Percentiles rank a stretch among this genome's conserved stretches.
Conservation (phyloP, 2,797 vertebrate species). For the Poecilia wingei region DNA sequence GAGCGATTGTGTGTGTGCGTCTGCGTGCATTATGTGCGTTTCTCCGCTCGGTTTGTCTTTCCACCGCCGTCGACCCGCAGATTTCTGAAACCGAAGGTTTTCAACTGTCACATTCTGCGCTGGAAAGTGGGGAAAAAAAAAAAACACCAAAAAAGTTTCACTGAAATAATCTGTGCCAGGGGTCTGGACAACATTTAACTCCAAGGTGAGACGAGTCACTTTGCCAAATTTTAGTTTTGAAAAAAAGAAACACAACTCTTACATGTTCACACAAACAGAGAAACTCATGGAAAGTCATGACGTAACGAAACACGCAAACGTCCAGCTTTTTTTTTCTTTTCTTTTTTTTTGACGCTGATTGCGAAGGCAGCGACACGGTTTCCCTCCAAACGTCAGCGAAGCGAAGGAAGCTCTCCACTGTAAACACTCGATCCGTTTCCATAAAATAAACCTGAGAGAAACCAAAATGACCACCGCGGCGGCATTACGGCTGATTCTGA, state of each 20-base stretch:
- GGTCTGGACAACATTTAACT: slow-evolving; percentile 79
- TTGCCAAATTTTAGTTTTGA: slow-evolving; percentile 52
- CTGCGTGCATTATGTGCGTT: slow-evolving; percentile 22
- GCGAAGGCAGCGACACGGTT: slow-evolving; percentile 33
- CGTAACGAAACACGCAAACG: slow-evolving; percentile 56
- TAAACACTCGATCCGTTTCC: slow-evolving; percentile 33
- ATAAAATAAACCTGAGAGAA: slow-evolving; percentile 29
- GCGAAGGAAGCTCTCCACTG: slow-evolving; percentile 24
- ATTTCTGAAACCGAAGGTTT: slow-evolving; percentile 25
- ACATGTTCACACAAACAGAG: slow-evolving; percentile 44
- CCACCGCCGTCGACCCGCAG: slow-evolving; percentile 37
- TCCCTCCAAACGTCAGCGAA: slow-evolving; percentile 34
- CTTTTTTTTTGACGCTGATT: slow-evolving; percentile 35
- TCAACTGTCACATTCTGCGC: slow-evolving; percentile 39
- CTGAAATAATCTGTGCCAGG: slow-evolving; percentile 36
- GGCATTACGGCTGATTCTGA: slow-evolving; percentile 57
- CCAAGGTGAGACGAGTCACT: slow-evolving; percentile 78
- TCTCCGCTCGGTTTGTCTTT: slow-evolving; percentile 39
- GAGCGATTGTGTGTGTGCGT: slow-evolving; percentile 45
- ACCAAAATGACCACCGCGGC: slow-evolving; percentile 64
- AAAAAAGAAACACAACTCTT: slow-evolving; percentile 16
- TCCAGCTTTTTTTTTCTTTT: slow-evolving; percentile 13
- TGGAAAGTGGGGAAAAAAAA: slow-evolving; percentile 31
- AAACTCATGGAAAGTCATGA: slow-evolving; percentile 78
- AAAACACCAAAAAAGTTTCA: neutral